Percentiles rank a stretch among this genome's conserved stretches.
Conservation (phyloP, 2,888 invertebrate species). For the Trachelus tabidus region DNA sequence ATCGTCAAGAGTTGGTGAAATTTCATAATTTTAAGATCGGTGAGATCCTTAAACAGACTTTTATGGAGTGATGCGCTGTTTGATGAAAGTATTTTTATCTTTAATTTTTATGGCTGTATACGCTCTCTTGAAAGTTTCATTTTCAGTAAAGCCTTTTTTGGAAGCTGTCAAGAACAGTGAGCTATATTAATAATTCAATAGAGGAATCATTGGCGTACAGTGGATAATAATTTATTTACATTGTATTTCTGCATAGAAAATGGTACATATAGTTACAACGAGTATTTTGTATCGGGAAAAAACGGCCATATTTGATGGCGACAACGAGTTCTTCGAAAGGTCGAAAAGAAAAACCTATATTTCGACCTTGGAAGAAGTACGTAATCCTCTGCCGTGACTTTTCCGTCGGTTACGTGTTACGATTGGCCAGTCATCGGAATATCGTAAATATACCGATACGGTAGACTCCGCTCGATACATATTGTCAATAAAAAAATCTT, state of each 20-base stretch:
- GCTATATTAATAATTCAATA: not conserved
- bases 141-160: not conserved
- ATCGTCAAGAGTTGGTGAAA: not conserved
- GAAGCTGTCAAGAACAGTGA: not conserved
- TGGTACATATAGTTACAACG: constrained; percentile 21
- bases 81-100: not conserved
- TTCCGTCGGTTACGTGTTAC: not conserved
- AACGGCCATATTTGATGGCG: not conserved
- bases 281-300: constrained; percentile 13
- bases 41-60: not conserved
- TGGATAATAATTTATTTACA: constrained; percentile 19
- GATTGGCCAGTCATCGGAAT: not conserved
- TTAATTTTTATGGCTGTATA: not conserved
- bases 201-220: not conserved
- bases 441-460: not conserved
- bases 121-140: not conserved
- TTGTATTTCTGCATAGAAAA: constrained; percentile 13
- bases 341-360: constrained; percentile 7
- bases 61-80: not conserved
- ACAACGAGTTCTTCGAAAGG: constrained; percentile 11
- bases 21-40: not conserved
- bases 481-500: not conserved
- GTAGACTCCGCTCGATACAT: not conserved
- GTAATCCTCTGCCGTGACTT: not conserved
- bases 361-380: constrained; percentile 2